These are phyloP conservation scores for Proterorhinus semilunaris DNA, from an alignment of 2,113 vertebrate species.

Conservation along the genomic window DNA sequence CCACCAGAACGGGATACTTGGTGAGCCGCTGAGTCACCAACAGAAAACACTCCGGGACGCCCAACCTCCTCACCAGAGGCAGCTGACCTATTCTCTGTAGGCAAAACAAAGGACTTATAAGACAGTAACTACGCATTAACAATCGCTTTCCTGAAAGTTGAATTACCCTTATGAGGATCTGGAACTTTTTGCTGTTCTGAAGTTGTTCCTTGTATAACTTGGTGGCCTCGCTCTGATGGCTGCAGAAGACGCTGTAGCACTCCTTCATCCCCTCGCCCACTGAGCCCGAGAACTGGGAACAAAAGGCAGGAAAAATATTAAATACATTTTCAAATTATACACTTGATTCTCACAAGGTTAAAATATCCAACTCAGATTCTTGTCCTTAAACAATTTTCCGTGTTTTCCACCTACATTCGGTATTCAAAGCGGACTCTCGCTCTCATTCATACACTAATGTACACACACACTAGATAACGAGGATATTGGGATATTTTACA, in stretches of 20 bases:
- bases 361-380: no score
- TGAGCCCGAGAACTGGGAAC: slow-evolving; percentile 90
- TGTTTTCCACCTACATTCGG: no score
- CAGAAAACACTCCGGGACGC: slow-evolving; percentile 90
- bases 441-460: no score
- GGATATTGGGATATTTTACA: no score
- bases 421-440: no score
- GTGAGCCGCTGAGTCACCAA: slow-evolving; percentile 94
- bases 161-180: slow-evolving; percentile 85
- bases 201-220: slow-evolving; percentile 85
- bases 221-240: slow-evolving; percentile 81
- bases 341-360: no score
- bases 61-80: slow-evolving; percentile 83
- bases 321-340: background rate
- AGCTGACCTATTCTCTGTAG: slow-evolving; percentile 86
- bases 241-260: slow-evolving; percentile 85
- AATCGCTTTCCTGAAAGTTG: background rate
- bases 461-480: no score
- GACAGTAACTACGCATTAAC: background rate
- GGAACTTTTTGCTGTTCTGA: slow-evolving; percentile 92
- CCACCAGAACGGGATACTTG: slow-evolving; percentile 92
- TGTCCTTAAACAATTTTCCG: no score
- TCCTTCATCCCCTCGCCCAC: slow-evolving; percentile 81
- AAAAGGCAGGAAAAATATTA: background rate
- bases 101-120: background rate